Base-by-base conservation (phyloP, 2,113 vertebrate species). In the Chloroceryle aenea region DNA sequence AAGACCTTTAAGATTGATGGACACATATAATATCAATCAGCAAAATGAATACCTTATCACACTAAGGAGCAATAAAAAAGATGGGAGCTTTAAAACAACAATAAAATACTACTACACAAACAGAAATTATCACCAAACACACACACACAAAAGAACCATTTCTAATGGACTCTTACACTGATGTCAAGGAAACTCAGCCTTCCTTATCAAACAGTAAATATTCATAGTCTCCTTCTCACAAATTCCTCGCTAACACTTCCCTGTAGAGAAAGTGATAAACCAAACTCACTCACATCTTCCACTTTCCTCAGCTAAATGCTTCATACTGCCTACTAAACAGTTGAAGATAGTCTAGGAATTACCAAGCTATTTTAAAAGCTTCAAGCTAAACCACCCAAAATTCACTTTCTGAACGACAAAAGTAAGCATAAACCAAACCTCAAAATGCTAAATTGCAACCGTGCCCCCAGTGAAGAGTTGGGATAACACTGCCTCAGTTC, bases 141-240 rank as follows among this genome's bases (percentile, higher is more conserved):
- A 76, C 42, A 40, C 38, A 40, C 38, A 67, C n/a, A 30, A 95
- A 73, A 89, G 22, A 78, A 22, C 61, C 50, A 91, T 97, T 97
- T 97, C 88, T 93, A 96, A 96, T 96, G 78, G 93, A 77, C 56
- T 90, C 71, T 92, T 72, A 76, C 14, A 67, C 43, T 64, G 72
- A 62, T 88, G 97, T 80, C 61, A 97, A 96, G 90, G 81, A 72
- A 94, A 89, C 80, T 71, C 84, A 96, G 81, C 42, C 77, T 76
- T 95, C 69, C 77, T 96, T 91, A 97, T 94, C 71, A 95, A 95
- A 85, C 26, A 97, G 90, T 52, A 94, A 96, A 95, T 95, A 87
- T 58, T 90, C 71, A 61, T 7, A 89, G 89, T 47, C 58, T 85
- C 61, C 63, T 56, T 82, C 75, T 92, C 69, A 87, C 43, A 56